Conservation (phyloP, 2,113 vertebrate genomes). For the Spermophilus dauricus region DNA sequence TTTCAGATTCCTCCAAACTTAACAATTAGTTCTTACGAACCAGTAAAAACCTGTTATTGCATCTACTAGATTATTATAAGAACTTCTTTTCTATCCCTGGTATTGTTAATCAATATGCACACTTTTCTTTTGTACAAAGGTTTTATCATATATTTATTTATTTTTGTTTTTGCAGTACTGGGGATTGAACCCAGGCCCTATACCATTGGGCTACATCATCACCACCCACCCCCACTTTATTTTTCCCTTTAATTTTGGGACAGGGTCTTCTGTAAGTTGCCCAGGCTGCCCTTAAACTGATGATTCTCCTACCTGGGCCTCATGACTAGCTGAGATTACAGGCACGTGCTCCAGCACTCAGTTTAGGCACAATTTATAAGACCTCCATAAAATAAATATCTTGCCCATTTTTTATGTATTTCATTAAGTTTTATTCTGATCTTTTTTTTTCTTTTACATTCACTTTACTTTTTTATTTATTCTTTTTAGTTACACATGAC, state of each 20-base stretch:
- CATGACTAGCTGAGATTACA: no score
- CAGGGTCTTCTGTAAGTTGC: no score
- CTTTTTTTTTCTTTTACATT: neutral
- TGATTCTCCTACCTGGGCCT: no score
- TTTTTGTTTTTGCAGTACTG: no score
- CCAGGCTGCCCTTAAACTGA: no score
- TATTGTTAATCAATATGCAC: neutral
- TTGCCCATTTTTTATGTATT: neutral
- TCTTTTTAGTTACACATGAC: no score
- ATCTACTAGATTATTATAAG: neutral
- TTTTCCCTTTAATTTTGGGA: no score
- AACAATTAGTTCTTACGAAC: neutral
- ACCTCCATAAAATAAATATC: neutral
- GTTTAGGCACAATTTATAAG: neutral
- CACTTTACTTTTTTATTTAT: neutral
- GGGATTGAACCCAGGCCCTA: no score
- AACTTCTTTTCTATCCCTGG: neutral
- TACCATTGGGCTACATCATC: no score
- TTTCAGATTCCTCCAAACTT: neutral
- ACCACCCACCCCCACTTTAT: no score
- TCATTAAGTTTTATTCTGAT: neutral
- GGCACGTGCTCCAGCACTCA: no score
- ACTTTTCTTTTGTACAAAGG: neutral
- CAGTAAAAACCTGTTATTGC: neutral
- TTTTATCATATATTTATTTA: neutral